Evolutionary conservation across 2,113 vertebrate genomes (phyloP).

Genomic region (Raja brachyura): DNA sequence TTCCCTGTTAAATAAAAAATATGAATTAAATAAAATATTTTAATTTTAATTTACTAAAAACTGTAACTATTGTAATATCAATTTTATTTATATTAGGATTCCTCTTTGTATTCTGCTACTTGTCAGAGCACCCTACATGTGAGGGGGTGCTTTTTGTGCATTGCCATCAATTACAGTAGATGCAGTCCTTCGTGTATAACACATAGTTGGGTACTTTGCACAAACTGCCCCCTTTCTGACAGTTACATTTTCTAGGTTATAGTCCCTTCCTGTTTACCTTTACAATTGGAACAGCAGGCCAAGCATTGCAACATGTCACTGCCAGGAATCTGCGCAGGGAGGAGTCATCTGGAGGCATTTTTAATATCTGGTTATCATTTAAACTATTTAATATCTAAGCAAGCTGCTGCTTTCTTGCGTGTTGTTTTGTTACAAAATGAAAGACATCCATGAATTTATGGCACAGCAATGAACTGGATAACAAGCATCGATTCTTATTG

Average conservation of each 20-base stretch:
- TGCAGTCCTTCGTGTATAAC: too few species aligned
- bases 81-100: not conserved
- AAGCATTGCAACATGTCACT: not conserved
- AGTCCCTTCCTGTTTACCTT: not conserved
- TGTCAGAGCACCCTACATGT: not conserved
- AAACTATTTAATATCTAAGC: slow-evolving; percentile 3
- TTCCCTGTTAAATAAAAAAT: not conserved
- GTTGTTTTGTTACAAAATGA: not conserved
- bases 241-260: not conserved
- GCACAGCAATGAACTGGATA: not conserved
- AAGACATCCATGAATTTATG: not conserved
- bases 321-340: not conserved
- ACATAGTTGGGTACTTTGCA: too few species aligned
- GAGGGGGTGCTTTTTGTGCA: too few species aligned
- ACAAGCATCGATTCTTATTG: not conserved
- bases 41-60: not conserved
- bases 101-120: not conserved
- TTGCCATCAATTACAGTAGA: too few species aligned
- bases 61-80: not conserved
- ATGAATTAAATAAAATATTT: not conserved
- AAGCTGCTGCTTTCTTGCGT: not conserved
- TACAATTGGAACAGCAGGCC: not conserved
- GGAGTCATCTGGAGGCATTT: not conserved
- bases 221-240: too few species aligned
- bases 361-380: not conserved